Percentiles rank a stretch among this genome's conserved stretches.
Conservation (phyloP, 92 coral and sea anemone species). For the Ricordea florida region DNA sequence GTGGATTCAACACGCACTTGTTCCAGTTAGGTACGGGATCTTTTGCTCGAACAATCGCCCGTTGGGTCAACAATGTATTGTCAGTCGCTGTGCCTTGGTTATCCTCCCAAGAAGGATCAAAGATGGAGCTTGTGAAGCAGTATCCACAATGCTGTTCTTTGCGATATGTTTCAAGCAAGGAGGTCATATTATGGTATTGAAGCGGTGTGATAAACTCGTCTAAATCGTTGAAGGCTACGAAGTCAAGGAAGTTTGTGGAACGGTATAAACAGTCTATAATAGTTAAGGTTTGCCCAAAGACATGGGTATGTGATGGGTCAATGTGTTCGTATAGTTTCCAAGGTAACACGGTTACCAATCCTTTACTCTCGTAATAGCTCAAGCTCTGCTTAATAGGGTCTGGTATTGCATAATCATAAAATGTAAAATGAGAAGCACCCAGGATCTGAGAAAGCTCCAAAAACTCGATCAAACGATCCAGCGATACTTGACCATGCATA, state of each 20-base stretch:
- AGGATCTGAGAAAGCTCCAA: constrained; percentile 50
- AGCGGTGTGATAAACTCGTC: constrained; percentile 74
- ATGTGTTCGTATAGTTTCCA: constrained; percentile 57
- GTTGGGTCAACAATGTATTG: neutral
- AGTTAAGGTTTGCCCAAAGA: constrained; percentile 55
- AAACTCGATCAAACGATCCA: constrained; percentile 52
- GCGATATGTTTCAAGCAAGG: constrained; percentile 26
- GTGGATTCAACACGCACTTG: too few relatives aligned
- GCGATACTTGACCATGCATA: constrained; percentile 18
- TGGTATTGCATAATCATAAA: constrained; percentile 44
- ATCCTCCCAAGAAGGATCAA: constrained; percentile 9
- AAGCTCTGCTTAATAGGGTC: constrained; percentile 14
- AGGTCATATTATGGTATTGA: constrained; percentile 21
- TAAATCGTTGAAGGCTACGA: constrained; percentile 63
- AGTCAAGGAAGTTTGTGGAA: constrained; percentile 14
- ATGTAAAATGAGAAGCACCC: constrained; percentile 58
- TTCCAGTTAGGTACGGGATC: too few relatives aligned
- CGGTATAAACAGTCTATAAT: constrained; percentile 66
- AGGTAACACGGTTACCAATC: constrained; percentile 31
- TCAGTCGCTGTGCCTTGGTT: neutral
- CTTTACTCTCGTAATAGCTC: constrained; percentile 28
- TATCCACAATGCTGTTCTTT: constrained; percentile 46
- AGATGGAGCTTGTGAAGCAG: constrained; percentile 57
- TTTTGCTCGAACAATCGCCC: neutral
- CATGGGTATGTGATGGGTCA: constrained; percentile 32